phyloP scores from a whole-genome alignment of 30 jellyfish, hydroid and myxozoan genomes.

The Haliclystus octoradiatus region DNA sequence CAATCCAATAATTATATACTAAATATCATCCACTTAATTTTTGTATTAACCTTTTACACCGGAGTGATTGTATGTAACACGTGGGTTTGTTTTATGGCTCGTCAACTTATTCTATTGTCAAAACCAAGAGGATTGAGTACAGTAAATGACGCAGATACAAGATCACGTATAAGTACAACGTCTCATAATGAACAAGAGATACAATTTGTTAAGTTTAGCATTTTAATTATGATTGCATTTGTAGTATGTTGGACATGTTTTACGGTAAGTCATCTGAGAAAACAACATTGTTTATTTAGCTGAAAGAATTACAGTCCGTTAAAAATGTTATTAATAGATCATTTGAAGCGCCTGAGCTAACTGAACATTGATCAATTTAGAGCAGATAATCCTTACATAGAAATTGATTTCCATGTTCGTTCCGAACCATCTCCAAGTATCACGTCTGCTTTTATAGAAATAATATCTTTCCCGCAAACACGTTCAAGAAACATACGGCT shows the following conservation, averaged over 20 bases:
- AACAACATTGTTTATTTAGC: neutral
- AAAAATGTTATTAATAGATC: no score
- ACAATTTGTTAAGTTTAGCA: slow-evolving; percentile 30
- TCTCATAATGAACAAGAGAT: slow-evolving; percentile 48
- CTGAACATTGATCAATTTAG: no score
- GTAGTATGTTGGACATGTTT: slow-evolving; percentile 42
- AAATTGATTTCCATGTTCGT: no score
- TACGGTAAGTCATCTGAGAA: slow-evolving; percentile 23
- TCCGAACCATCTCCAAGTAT: no score
- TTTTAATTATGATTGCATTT: slow-evolving; percentile 13
- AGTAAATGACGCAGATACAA: slow-evolving; percentile 7
- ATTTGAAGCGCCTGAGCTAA: no score
- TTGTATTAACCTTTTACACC: slow-evolving; percentile 13
- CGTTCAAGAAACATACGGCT: no score
- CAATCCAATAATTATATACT: no score
- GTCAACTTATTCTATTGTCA: neutral
- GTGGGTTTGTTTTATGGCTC: slow-evolving; percentile 47
- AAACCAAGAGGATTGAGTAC: neutral
- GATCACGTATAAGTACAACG: slow-evolving; percentile 25
- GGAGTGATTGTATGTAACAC: slow-evolving; percentile 24
- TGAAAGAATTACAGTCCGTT: no score
- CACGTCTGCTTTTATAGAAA: no score
- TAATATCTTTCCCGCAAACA: no score
- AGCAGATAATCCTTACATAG: no score
- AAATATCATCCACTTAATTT: neutral